Evolutionary conservation across 1,140 invertebrate genomes (phyloP).

Genomic region (Drusus annulatus): DNA sequence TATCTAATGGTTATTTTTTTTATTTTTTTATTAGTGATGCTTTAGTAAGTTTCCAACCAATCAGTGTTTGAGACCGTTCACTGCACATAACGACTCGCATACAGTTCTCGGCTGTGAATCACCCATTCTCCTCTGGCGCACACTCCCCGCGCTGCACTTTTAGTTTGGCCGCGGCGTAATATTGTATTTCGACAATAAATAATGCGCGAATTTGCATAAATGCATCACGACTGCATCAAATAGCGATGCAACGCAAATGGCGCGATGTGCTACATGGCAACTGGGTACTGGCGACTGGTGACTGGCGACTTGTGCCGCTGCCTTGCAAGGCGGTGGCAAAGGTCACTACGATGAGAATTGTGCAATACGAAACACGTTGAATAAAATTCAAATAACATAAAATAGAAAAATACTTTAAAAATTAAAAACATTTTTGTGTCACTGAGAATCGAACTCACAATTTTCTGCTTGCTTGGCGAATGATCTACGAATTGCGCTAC

Average conservation of each 20-base stretch:
- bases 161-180: not conserved
- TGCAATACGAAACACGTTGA: too few relatives aligned
- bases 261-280: slow-evolving; percentile 2
- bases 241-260: slow-evolving; percentile 31
- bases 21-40: too few relatives aligned
- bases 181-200: slow-evolving; percentile 44
- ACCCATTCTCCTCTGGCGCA: slow-evolving; percentile 32
- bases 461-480: too few relatives aligned
- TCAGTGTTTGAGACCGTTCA: not conserved
- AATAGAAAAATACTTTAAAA: too few relatives aligned
- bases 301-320: too few relatives aligned
- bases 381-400: too few relatives aligned
- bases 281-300: too few relatives aligned
- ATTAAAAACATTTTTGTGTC: too few relatives aligned
- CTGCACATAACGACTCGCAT: not conserved
- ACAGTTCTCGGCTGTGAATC: slow-evolving; percentile 5
- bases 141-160: not conserved
- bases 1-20: too few relatives aligned
- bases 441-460: too few relatives aligned
- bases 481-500: too few relatives aligned
- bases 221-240: slow-evolving; percentile 34
- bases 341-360: not conserved
- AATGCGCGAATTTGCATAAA: slow-evolving; percentile 33
- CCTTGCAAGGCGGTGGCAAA: not conserved
- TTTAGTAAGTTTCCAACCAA: not conserved